These are phyloP conservation scores for Podargus strigoides DNA, from an alignment of 2,797 vertebrate species.

Conservation along the genomic window DNA sequence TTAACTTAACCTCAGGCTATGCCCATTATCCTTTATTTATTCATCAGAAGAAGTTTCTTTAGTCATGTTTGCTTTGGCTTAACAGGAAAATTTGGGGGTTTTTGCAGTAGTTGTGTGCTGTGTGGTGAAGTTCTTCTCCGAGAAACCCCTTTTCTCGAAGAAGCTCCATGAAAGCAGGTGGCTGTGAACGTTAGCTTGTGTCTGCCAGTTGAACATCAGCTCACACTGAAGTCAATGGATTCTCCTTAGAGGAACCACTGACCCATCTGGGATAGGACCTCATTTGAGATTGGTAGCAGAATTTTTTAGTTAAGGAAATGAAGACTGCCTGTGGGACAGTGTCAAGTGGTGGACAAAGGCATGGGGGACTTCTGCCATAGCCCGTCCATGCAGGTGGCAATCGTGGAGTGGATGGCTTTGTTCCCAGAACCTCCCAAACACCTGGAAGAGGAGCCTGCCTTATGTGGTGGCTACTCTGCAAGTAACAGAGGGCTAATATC, in stretches of 20 bases:
- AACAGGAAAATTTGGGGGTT: neutral
- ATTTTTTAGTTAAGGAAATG: neutral
- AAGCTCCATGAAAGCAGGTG: neutral
- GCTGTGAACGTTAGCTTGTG: neutral
- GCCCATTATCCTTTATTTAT: neutral
- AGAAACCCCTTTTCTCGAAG: neutral
- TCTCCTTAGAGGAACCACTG: neutral
- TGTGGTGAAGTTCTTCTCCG: fast-evolving
- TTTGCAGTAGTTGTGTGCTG: neutral
- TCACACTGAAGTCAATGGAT: fast-evolving
- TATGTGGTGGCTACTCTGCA: neutral
- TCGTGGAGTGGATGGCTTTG: neutral
- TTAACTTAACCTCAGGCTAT: neutral
- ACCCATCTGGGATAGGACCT: neutral
- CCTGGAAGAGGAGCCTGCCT: neutral
- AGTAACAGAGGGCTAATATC: too few species aligned
- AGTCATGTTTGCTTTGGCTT: neutral
- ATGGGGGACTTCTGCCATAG: neutral
- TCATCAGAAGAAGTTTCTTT: neutral
- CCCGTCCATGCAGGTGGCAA: neutral
- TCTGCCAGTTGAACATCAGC: neutral
- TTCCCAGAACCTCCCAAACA: neutral
- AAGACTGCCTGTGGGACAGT: neutral
- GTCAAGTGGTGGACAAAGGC: neutral
- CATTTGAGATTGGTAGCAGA: neutral